Percentiles rank a stretch among this genome's conserved stretches.
Conservation (phyloP, 2,113 vertebrate genomes). For the Bubo blakistoni region DNA sequence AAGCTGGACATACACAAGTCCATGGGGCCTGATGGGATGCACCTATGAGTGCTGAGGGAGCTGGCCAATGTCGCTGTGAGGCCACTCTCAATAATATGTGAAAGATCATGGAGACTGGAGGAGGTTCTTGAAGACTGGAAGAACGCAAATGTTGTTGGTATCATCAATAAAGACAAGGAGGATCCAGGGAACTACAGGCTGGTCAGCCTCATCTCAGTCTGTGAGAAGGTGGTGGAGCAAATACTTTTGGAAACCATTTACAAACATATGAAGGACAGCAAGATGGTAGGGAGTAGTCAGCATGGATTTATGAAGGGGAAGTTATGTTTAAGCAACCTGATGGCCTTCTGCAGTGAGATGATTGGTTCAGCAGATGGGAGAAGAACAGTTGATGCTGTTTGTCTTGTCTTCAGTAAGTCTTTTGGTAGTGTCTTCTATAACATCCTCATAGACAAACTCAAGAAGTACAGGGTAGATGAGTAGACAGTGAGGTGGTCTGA, state of each 20-base stretch:
- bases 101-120: background rate
- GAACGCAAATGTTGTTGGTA: background rate
- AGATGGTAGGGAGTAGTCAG: background rate
- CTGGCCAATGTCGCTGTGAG: background rate
- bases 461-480: background rate
- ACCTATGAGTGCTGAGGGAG: background rate
- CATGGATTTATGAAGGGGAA: background rate
- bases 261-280: background rate
- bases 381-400: background rate
- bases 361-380: background rate
- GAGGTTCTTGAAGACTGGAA: background rate
- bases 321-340: background rate
- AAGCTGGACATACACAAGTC: background rate
- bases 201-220: background rate
- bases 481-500: background rate
- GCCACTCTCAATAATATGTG: too few relatives aligned
- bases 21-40: background rate
- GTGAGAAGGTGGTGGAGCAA: background rate
- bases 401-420: background rate
- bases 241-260: background rate
- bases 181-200: background rate
- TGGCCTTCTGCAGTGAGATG: too few relatives aligned
- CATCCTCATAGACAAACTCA: background rate
- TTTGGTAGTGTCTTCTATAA: background rate
- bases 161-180: background rate